Evolutionary conservation across 2,888 invertebrate genomes (phyloP).

Genomic region (Tillus elongatus): DNA sequence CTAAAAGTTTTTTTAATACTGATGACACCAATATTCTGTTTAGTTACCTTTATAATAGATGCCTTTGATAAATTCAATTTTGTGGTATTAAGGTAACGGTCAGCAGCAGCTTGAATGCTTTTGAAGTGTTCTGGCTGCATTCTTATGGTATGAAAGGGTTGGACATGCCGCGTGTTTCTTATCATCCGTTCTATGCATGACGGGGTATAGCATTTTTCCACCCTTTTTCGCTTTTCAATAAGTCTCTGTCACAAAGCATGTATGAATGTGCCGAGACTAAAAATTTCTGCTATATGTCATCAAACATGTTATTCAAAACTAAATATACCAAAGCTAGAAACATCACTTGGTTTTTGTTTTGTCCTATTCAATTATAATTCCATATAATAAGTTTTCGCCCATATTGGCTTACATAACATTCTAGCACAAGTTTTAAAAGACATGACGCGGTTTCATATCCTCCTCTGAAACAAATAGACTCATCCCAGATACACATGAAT

Average conservation of each 20-base stretch:
- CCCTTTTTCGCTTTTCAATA: too few relatives aligned
- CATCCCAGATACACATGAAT: background rate
- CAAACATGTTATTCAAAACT: background rate
- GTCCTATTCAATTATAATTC: background rate
- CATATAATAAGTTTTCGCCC: background rate
- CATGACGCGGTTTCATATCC: background rate
- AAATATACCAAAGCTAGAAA: background rate
- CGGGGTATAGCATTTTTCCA: too few relatives aligned
- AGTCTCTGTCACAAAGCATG: background rate
- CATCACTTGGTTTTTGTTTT: slow-evolving; percentile 1
- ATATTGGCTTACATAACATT: background rate
- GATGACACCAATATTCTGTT: too few relatives aligned
- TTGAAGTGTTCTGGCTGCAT: too few relatives aligned
- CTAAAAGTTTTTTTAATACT: too few relatives aligned
- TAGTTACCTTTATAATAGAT: too few relatives aligned
- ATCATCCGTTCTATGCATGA: too few relatives aligned
- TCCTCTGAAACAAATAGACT: background rate
- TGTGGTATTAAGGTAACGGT: too few relatives aligned
- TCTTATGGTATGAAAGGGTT: too few relatives aligned
- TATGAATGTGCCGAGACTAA: background rate
- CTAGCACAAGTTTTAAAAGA: background rate
- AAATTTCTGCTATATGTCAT: background rate
- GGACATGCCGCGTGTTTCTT: too few relatives aligned
- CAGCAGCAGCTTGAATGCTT: too few relatives aligned
- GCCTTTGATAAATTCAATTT: too few relatives aligned